A percentile compares a stretch with the other conserved stretches of the same genome.
These are phyloP conservation scores for Hippocampus barbouri DNA, from an alignment of 2,113 vertebrate genomes.

Conservation along the genomic window DNA sequence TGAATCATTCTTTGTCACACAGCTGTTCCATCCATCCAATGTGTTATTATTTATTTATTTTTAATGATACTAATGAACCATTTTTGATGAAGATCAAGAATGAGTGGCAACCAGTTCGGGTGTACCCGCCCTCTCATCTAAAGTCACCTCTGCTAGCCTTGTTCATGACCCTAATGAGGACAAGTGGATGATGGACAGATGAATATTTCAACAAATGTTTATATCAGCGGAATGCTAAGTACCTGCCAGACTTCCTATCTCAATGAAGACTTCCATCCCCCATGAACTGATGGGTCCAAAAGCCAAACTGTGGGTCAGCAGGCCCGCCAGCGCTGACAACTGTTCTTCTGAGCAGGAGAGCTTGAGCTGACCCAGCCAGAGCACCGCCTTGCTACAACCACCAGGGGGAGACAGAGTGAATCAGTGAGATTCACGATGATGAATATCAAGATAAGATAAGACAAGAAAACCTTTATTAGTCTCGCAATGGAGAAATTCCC, in stretches of 20 bases:
- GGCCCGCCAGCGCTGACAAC: constrained; percentile 53
- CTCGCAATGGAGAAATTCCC: too few relatives aligned
- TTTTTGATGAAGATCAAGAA: not conserved
- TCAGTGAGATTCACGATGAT: not conserved
- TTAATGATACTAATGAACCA: not conserved
- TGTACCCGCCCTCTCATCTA: not conserved
- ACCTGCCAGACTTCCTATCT: constrained; percentile 77
- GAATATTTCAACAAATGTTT: not conserved
- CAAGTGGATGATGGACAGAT: not conserved
- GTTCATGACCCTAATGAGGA: not conserved
- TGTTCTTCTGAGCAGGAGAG: constrained; percentile 74
- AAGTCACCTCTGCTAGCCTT: not conserved
- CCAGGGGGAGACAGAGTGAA: constrained; percentile 34
- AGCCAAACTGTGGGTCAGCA: constrained; percentile 61
- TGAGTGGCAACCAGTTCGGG: not conserved
- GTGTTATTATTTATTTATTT: too few relatives aligned
- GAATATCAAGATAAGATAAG: not conserved
- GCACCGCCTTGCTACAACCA: constrained; percentile 70
- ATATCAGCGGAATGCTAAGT: not conserved
- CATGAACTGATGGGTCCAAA: constrained; percentile 74
- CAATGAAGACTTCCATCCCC: constrained; percentile 73
- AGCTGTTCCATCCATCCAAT: too few relatives aligned
- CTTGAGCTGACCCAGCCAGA: constrained; percentile 67
- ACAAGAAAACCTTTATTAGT: too few relatives aligned
- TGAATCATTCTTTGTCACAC: too few relatives aligned